A percentile compares a stretch with the other conserved stretches of the same genome.
Evolutionary conservation across 2,888 invertebrate species (phyloP).

Genomic region (Pseudanteris insignis): DNA sequence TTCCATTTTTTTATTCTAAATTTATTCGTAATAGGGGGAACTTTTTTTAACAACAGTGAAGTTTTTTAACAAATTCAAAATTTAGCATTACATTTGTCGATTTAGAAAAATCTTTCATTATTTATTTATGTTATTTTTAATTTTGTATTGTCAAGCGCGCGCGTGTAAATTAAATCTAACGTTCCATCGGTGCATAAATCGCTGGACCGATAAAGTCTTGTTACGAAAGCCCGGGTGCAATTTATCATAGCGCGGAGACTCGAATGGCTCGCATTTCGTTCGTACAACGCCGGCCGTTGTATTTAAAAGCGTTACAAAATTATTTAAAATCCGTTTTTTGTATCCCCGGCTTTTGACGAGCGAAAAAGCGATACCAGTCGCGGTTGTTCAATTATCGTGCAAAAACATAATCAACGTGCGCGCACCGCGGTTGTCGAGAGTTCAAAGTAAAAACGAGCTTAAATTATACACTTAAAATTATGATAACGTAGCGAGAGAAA

Average conservation of each 20-base stretch:
- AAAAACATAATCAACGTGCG: slow-evolving; percentile 16
- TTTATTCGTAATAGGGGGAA: too few relatives aligned
- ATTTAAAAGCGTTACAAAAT: too few relatives aligned
- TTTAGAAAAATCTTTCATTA: too few relatives aligned
- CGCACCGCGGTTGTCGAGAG: slow-evolving; percentile 5
- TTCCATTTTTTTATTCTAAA: too few relatives aligned
- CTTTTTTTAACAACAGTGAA: too few relatives aligned
- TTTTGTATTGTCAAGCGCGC: not conserved
- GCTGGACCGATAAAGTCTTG: slow-evolving; percentile 1
- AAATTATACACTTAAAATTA: slow-evolving; percentile 22
- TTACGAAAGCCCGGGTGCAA: not conserved
- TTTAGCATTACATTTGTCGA: too few relatives aligned
- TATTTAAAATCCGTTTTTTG: not conserved
- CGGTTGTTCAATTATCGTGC: slow-evolving; percentile 17
- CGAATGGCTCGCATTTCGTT: not conserved
- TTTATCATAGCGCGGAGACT: not conserved
- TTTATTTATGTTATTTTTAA: too few relatives aligned
- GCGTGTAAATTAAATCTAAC: not conserved
- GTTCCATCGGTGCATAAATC: slow-evolving; percentile 11
- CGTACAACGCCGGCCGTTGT: too few relatives aligned
- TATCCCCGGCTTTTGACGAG: not conserved
- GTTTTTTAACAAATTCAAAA: too few relatives aligned
- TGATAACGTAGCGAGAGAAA: slow-evolving; percentile 22
- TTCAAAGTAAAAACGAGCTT: slow-evolving; percentile 28
- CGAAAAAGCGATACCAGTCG: slow-evolving; percentile 5